Evolutionary conservation across 2,113 vertebrate species (phyloP).

Genomic region (Agapornis roseicollis): DNA sequence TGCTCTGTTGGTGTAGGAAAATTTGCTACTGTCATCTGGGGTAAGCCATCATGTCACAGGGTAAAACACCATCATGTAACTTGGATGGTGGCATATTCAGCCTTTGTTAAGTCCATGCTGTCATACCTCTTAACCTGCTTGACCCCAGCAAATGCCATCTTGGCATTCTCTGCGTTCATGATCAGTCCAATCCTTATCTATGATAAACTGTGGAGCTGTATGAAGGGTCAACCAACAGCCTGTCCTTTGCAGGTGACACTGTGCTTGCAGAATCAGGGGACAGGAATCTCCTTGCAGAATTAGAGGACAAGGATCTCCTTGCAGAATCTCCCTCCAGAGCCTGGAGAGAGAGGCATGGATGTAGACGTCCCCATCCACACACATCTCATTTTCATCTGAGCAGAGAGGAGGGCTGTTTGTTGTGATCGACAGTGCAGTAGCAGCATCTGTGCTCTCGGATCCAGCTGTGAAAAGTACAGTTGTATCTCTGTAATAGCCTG

Average conservation of each 20-base stretch:
- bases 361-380: fast-evolving
- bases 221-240: background rate
- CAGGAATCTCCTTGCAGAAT: no score
- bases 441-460: background rate
- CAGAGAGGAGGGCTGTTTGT: background rate
- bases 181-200: background rate
- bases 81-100: background rate
- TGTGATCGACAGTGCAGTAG: background rate
- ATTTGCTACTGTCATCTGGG: background rate
- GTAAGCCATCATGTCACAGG: background rate
- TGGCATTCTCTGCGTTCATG: fast-evolving
- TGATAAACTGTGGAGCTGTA: background rate
- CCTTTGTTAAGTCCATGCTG: background rate
- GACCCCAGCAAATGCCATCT: background rate
- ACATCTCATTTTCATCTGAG: fast-evolving
- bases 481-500: background rate
- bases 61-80: background rate
- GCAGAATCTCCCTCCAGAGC: background rate
- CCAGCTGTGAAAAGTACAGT: background rate
- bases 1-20: background rate
- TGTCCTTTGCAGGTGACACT: background rate
- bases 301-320: background rate
- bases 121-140: background rate
- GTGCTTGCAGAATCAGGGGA: background rate
- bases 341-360: background rate